Evolutionary conservation across 2,888 invertebrate genomes (phyloP).

Genomic region (Tiliacea aurago): DNA sequence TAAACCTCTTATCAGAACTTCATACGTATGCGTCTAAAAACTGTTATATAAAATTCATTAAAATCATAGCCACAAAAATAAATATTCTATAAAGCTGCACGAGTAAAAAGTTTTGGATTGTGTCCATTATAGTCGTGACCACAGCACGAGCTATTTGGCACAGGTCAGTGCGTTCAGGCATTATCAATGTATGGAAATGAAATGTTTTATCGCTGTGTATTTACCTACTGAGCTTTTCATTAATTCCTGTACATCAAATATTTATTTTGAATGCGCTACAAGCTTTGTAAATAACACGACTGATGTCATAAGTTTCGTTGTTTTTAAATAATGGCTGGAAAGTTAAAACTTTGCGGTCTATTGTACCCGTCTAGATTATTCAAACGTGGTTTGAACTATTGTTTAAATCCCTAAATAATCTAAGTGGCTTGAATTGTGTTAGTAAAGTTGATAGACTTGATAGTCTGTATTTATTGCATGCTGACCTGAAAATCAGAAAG

Average conservation of each 20-base stretch:
- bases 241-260: slow-evolving; percentile 42
- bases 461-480: not conserved
- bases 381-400: slow-evolving; percentile 27
- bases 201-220: slow-evolving; percentile 64
- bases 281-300: slow-evolving; percentile 37
- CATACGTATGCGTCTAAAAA: not conserved
- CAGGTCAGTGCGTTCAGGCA: slow-evolving; percentile 75
- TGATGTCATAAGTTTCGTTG: not conserved
- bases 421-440: slow-evolving; percentile 24
- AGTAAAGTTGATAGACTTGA: slow-evolving; percentile 27
- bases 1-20: not conserved
- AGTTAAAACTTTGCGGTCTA: slow-evolving; percentile 28
- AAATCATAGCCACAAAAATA: slow-evolving; percentile 38
- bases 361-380: slow-evolving; percentile 33
- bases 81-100: slow-evolving; percentile 61
- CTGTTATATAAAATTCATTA: slow-evolving; percentile 23
- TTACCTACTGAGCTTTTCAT: slow-evolving; percentile 54
- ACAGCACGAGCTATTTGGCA: slow-evolving; percentile 81
- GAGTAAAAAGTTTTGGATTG: slow-evolving; percentile 84
- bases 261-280: slow-evolving; percentile 36
- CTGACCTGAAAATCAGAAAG: not conserved
- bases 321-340: slow-evolving; percentile 18
- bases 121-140: slow-evolving; percentile 84
- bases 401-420: slow-evolving; percentile 34
- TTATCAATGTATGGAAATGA: slow-evolving; percentile 74